These are phyloP conservation scores for Hypothenemus hampei DNA, from an alignment of 1,140 invertebrate genomes.

Conservation along the genomic window DNA sequence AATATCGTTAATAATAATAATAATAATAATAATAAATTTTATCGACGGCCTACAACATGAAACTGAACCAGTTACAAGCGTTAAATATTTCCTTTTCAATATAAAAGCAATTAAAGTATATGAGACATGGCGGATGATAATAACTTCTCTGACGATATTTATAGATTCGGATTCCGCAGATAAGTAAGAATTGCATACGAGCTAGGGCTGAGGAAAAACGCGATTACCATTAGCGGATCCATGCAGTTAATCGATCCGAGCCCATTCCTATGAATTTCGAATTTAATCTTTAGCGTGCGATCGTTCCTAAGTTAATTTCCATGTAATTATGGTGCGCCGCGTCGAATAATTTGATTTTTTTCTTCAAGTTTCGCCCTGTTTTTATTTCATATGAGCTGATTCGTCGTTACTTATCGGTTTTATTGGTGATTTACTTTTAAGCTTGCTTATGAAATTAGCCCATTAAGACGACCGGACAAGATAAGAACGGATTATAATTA, in stretches of 20 bases:
- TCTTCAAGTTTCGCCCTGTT: background rate
- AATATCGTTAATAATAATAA: no score
- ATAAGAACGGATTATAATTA: no score
- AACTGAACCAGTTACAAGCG: slow-evolving; percentile 5
- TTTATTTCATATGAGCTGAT: no score
- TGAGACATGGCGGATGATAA: background rate
- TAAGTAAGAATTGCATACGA: background rate
- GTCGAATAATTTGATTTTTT: background rate
- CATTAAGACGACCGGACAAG: no score
- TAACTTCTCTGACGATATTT: slow-evolving; percentile 2
- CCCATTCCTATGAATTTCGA: background rate
- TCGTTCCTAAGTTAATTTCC: background rate
- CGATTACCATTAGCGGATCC: no score
- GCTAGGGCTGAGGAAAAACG: no score
- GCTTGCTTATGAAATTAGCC: no score
- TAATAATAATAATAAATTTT: no score
- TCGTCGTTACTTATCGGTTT: background rate
- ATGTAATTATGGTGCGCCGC: background rate
- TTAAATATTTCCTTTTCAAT: slow-evolving; percentile 13
- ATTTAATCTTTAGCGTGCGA: background rate
- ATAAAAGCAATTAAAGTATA: slow-evolving; percentile 14
- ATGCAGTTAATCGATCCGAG: background rate
- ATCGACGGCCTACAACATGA: background rate
- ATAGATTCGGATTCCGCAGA: background rate
- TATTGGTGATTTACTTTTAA: background rate